These are phyloP conservation scores for Macropis europaea DNA, from an alignment of 2,888 invertebrate species.

Conservation along the genomic window DNA sequence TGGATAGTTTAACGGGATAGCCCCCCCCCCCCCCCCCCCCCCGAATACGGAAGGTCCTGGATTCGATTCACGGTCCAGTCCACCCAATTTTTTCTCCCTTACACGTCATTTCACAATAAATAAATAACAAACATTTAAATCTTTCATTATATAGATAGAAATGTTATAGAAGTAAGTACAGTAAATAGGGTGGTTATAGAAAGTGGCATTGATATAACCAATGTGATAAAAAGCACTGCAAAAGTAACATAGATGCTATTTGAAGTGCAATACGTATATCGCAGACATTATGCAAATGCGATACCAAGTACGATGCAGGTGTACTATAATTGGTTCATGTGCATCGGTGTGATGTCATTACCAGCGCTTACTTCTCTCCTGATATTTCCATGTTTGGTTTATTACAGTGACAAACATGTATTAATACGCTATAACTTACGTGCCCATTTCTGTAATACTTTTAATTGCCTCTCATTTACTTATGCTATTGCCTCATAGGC, in stretches of 20 bases:
- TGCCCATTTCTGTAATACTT: background rate
- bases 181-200: background rate
- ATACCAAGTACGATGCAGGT: conserved; percentile 49
- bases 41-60: no score
- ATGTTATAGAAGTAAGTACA: background rate
- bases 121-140: no score
- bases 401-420: conserved; percentile 7
- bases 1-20: no score
- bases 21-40: no score
- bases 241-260: conserved; percentile 26
- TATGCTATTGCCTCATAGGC: no score
- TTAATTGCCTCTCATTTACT: no score
- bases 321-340: conserved; percentile 59
- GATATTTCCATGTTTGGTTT: conserved; percentile 46
- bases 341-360: conserved; percentile 62
- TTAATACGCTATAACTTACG: background rate
- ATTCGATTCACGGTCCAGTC: no score
- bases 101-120: no score
- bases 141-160: no score
- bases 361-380: conserved; percentile 32
- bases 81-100: no score
- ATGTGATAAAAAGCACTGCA: background rate
- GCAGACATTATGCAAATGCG: conserved; percentile 38
- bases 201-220: background rate
- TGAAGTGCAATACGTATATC: conserved; percentile 33